Base-by-base conservation (phyloP, 2,888 invertebrate species). In the Glaucopsyche alexis region DNA sequence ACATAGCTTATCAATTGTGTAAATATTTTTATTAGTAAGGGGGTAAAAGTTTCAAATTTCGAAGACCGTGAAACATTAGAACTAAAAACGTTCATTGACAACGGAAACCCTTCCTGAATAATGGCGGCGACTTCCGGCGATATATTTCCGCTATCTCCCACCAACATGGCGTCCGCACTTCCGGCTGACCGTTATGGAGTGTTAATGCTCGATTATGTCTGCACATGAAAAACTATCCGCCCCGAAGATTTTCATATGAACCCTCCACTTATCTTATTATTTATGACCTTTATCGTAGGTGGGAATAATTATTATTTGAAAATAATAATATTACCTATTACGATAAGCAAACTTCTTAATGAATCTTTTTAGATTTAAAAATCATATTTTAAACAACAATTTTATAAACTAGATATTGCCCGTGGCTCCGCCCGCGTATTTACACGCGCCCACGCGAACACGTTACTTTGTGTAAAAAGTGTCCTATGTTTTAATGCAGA, bases 121-220 rank as follows among this genome's bases (percentile, higher is more conserved):
- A 92, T 91, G 88, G 89, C 81, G 82, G 84, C 84, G 81, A 88
- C 90, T 87, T 90, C 92, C 92, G 87, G 89, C 83, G 87, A 91
- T 92, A 91, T 92, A 91, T 92, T 92, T 91, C 91, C 91, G 89
- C 90, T 92, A 92, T 92, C 92, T 89, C 84, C 69, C 83, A 83
- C 85, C 90, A 89, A 86, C 85, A 87, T 89, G 90, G 90, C 89
- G 86, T 81, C 87, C 85, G 81, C 80, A 84, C 87, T 85, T 91
- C 91, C 92, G 87, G 83, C 86, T 90, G 91, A 89, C 91, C 91
- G 87, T 90, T 91, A 90, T 88, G 85, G 87, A 88, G 90, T 92
- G 91, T 90, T 91, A 91, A 92, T 91, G 90, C 91, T 88, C 89
- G 90, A 87, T 91, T 89, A 86, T 87, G 88, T 87, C 87, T 86